Evolutionary conservation across 2,888 invertebrate species (phyloP).

Genomic region (Chelonus formosanus): DNA sequence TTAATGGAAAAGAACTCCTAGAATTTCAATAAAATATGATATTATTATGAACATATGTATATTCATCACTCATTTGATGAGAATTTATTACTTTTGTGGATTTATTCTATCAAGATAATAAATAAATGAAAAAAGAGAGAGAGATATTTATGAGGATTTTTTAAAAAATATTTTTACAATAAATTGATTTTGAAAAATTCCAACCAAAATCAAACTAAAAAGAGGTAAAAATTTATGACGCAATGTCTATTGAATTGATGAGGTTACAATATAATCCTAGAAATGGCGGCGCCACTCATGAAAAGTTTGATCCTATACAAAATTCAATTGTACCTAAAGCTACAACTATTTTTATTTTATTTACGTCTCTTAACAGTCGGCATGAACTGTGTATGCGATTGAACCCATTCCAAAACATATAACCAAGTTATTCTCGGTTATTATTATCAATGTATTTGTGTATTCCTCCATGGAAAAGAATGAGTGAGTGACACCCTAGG

Average conservation of each 20-base stretch:
- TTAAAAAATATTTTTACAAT: too few species aligned
- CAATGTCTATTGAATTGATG: constrained; percentile 10
- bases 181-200: too few species aligned
- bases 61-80: too few species aligned
- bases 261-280: constrained; percentile 3
- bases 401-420: constrained; percentile 9
- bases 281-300: constrained; percentile 16
- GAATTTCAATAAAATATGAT: too few species aligned
- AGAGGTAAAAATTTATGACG: constrained; percentile 13
- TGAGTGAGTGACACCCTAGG: constrained; percentile 33
- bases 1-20: too few species aligned
- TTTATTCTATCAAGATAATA: too few species aligned
- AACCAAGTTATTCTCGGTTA: constrained; percentile 10
- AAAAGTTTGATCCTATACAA: constrained; percentile 14
- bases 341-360: constrained; percentile 6
- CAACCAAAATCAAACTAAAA: constrained; percentile 1
- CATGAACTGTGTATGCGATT: not conserved
- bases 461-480: constrained; percentile 16
- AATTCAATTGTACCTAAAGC: constrained; percentile 9
- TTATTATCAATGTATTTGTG: constrained; percentile 22
- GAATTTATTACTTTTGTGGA: too few species aligned
- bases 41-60: too few species aligned
- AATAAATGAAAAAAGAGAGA: too few species aligned
- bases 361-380: constrained; percentile 8
- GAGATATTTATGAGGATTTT: too few species aligned